A percentile compares a stretch with the other conserved stretches of the same genome.
These are phyloP conservation scores for Drosophila neonasuta DNA, from an alignment of 2,888 invertebrate genomes.

Conservation along the genomic window DNA sequence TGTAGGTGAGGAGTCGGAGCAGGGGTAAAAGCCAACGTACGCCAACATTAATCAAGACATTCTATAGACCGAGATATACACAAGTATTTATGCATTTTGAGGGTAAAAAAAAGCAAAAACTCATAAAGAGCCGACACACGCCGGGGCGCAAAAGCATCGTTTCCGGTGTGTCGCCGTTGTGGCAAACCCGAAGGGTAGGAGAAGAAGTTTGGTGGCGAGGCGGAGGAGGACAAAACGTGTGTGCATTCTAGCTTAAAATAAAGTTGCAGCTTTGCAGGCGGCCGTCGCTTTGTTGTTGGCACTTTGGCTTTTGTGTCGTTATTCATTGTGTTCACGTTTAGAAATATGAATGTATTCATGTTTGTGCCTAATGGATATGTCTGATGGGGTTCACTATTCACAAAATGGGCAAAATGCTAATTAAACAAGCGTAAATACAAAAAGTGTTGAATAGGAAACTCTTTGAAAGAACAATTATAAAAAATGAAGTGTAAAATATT, in stretches of 20 bases:
- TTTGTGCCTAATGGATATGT: slow-evolving; percentile 63
- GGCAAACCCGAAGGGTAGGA: background rate
- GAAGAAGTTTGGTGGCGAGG: background rate
- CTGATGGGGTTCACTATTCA: slow-evolving; percentile 45
- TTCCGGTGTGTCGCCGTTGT: slow-evolving; percentile 71
- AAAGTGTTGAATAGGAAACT: background rate
- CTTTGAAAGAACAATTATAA: background rate
- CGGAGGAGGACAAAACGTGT: slow-evolving; percentile 53
- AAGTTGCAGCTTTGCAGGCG: slow-evolving; percentile 67
- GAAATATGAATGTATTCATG: slow-evolving; percentile 49
- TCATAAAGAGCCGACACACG: slow-evolving; percentile 67
- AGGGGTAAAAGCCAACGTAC: slow-evolving; percentile 71
- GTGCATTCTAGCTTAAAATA: slow-evolving; percentile 78
- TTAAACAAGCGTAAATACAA: slow-evolving; percentile 42
- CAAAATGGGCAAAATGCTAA: slow-evolving; percentile 64
- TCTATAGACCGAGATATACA: slow-evolving; percentile 46
- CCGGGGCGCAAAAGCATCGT: slow-evolving; percentile 72
- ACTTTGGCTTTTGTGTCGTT: slow-evolving; percentile 74
- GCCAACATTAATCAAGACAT: slow-evolving; percentile 77
- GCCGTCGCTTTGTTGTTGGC: slow-evolving; percentile 49
- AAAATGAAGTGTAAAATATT: background rate
- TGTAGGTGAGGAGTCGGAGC: background rate
- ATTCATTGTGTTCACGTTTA: slow-evolving; percentile 72
- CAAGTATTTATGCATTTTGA: slow-evolving; percentile 70
- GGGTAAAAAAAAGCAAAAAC: slow-evolving; percentile 68